Base-by-base conservation (phyloP, 1,140 invertebrate species). In the Muscidifurax raptorellus region DNA sequence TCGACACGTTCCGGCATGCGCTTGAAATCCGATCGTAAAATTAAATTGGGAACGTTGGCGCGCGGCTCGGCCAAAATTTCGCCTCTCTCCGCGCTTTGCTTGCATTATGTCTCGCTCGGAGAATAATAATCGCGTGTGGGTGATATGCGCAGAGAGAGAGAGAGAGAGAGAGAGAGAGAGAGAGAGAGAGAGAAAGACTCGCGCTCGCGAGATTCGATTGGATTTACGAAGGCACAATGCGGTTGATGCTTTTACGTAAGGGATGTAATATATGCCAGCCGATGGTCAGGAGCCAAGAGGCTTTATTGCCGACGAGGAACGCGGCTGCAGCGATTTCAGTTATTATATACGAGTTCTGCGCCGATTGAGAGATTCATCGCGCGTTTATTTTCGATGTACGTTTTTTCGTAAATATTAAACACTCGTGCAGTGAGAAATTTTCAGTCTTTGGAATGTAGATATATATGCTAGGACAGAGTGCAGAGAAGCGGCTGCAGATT, bases 21-120 rank as follows among this genome's bases (percentile, higher is more conserved):
- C 74, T 69, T 69, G 76, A 75, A 82, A 86, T 89, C 78, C 82
- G 83, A 88, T 89, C 88, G 86, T 89, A 88, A 89, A 89, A 80
- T 86, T 86, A 86, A 87, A 88, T 82, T 82, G 85, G 85, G 84
- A 84, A 82, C 59, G 36, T 22, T 69, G 82, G 77, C 77, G 25
- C 27, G 22, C 44, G 59, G 75, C 67, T 27, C 47, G 28, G 79
- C 78, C 76, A 85, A 80, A 80, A 76, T 71, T 78, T 66, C 32
- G 44, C 71, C 80, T 71, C 44, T 80, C 77, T 69, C 30, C 32
- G 44, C 44, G 64, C 74, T 44, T 28, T 5, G 10, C 75, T n/a
- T 22, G 67, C 27, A 71, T 32, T 71, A 32, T 32, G 27, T 32
- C 67, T 71, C 67, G 67, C 67, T 12, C n/a, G n/a, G 67, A 30